Percentiles rank a stretch among this genome's conserved stretches.
Conservation (phyloP, 2,797 vertebrate genomes). For the Darevskia mixta region DNA sequence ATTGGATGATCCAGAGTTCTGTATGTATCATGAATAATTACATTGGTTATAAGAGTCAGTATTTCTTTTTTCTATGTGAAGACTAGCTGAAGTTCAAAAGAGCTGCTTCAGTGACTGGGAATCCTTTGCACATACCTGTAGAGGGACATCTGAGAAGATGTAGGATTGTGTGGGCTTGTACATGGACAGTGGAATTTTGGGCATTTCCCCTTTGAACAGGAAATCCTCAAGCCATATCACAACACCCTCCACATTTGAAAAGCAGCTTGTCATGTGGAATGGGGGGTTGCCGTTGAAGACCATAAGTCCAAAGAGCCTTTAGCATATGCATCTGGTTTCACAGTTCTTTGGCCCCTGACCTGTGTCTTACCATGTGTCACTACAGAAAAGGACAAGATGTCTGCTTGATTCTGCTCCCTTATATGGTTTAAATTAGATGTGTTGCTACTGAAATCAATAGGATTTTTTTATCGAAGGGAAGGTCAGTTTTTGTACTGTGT, state of each 20-base stretch:
- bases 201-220: background rate
- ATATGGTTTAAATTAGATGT: background rate
- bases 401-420: background rate
- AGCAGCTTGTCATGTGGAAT: background rate
- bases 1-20: background rate
- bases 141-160: background rate
- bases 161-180: background rate
- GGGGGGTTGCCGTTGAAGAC: background rate
- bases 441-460: slow-evolving; percentile 21
- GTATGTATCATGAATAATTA: background rate
- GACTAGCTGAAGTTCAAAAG: background rate
- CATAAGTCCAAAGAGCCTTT: background rate
- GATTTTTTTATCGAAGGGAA: background rate
- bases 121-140: background rate
- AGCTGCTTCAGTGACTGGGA: background rate
- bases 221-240: background rate
- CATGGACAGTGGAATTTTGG: background rate
- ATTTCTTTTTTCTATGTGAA: background rate
- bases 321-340: background rate
- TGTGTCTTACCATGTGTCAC: background rate
- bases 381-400: background rate
- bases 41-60: background rate
- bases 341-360: background rate
- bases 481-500: background rate
- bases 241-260: background rate